phyloP scores from a whole-genome alignment of 2,888 invertebrate species.

The Stenolophus ochropezus region DNA sequence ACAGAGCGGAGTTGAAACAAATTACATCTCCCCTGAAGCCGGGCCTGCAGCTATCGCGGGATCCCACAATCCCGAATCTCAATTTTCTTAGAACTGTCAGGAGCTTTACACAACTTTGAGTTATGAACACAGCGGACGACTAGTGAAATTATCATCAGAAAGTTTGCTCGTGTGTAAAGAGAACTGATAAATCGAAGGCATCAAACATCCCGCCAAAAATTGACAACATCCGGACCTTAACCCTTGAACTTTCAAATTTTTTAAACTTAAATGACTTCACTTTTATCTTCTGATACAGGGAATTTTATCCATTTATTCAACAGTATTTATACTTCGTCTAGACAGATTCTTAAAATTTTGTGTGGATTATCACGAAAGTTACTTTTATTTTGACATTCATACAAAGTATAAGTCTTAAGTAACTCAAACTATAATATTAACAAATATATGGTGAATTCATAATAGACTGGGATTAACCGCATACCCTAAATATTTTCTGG shows the following conservation, averaged over 20 bases:
- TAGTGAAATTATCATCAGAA: constrained; percentile 56
- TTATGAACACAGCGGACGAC: constrained; percentile 58
- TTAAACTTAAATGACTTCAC: neutral
- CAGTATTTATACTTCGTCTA: no score
- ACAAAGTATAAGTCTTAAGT: no score
- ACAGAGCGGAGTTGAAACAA: constrained; percentile 52
- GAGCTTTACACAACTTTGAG: constrained; percentile 54
- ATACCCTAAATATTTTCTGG: no score
- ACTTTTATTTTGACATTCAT: no score
- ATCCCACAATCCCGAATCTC: constrained; percentile 47
- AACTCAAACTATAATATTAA: no score
- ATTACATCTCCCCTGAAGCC: constrained; percentile 51
- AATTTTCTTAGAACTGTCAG: constrained; percentile 59
- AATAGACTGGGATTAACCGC: no score
- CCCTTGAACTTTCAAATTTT: neutral
- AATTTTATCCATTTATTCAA: neutral
- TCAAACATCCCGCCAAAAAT: neutral
- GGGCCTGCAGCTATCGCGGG: constrained; percentile 38
- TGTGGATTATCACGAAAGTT: no score
- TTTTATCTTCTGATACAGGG: neutral
- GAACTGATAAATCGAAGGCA: constrained; percentile 46
- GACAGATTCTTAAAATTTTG: no score
- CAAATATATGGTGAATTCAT: no score
- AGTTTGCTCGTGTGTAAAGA: constrained; percentile 52
- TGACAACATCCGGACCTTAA: neutral